Percentiles rank a stretch among this genome's conserved stretches.
phyloP scores from a whole-genome alignment of 2,113 vertebrate species.

The Chascanopsetta lugubris region DNA sequence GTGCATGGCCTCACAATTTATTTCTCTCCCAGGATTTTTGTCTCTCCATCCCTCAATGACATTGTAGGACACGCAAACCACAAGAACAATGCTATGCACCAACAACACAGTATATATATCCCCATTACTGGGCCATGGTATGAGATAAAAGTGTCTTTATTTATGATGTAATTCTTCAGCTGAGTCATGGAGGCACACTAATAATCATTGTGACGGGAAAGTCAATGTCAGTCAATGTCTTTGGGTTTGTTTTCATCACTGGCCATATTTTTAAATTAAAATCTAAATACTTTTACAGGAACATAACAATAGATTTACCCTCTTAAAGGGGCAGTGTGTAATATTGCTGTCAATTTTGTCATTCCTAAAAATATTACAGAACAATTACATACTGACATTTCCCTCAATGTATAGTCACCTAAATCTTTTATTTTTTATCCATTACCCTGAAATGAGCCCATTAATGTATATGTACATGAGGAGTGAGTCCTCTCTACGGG shows the following conservation, averaged over 20 bases:
- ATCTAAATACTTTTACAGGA: too few species aligned
- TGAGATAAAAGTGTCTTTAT: background rate
- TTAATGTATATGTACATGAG: too few species aligned
- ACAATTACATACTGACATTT: too few species aligned
- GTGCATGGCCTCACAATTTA: constrained; percentile 38
- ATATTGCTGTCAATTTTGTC: too few species aligned
- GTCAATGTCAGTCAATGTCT: background rate
- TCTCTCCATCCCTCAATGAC: background rate
- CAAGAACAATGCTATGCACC: background rate
- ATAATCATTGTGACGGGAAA: background rate
- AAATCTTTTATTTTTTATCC: too few species aligned
- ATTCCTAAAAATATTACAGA: too few species aligned
- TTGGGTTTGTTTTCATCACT: background rate
- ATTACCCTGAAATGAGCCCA: too few species aligned
- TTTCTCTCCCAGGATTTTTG: constrained; percentile 1
- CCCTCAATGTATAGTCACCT: too few species aligned
- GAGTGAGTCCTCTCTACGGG: too few species aligned
- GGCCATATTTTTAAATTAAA: too few species aligned
- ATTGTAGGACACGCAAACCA: constrained; percentile 4
- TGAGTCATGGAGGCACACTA: background rate
- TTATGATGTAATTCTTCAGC: background rate
- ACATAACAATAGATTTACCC: too few species aligned
- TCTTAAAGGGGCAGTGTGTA: too few species aligned
- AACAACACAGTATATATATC: background rate
- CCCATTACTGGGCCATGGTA: background rate